phyloP scores from a whole-genome alignment of 2,113 vertebrate genomes.

The Fregata magnificens region DNA sequence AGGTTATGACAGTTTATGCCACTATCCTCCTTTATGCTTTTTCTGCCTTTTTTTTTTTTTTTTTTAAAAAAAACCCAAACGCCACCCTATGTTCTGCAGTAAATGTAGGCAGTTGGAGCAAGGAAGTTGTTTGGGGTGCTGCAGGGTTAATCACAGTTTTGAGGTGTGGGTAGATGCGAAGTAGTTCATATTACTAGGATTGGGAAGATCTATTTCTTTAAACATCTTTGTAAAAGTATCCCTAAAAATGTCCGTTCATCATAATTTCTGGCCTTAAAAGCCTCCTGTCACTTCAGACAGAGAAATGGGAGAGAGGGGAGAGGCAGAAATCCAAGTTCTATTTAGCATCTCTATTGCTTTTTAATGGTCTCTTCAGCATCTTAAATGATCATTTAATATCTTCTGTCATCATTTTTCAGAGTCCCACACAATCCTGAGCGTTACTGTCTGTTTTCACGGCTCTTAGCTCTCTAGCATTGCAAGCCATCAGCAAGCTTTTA shows the following conservation, averaged over 20 bases:
- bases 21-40: neutral
- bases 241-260: neutral
- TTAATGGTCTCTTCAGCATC: conserved; percentile 12
- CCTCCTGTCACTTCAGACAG: neutral
- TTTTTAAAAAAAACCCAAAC: neutral
- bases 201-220: conserved; percentile 1
- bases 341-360: conserved; percentile 21
- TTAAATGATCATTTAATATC: conserved; percentile 41
- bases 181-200: neutral
- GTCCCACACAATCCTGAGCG: neutral
- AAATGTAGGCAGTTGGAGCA: neutral
- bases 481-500: neutral
- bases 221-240: neutral
- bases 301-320: neutral
- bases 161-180: neutral
- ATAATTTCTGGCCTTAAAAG: conserved; percentile 35
- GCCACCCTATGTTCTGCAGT: neutral
- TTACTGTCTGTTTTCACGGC: neutral
- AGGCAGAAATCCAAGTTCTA: conserved; percentile 12
- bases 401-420: neutral
- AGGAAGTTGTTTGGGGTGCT: neutral
- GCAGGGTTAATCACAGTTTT: neutral
- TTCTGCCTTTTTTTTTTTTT: neutral
- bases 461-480: neutral
- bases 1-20: conserved; percentile 2